Percentiles rank a stretch among this genome's conserved stretches.
phyloP scores from a whole-genome alignment of 2,888 invertebrate species.

The Cerastoderma edule region DNA sequence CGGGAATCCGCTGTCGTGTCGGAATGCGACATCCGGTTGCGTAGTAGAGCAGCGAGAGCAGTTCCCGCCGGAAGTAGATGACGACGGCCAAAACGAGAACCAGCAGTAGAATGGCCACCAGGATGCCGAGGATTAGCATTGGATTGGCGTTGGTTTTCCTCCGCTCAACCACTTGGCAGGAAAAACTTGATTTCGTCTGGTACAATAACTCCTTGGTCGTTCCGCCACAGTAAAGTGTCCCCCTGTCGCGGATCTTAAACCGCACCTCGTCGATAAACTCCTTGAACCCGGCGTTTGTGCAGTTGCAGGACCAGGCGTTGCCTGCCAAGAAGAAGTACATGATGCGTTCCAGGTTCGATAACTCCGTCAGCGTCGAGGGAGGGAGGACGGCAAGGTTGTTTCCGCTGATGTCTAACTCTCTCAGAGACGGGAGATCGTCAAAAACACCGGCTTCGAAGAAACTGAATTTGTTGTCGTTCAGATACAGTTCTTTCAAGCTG shows the following conservation, averaged over 20 bases:
- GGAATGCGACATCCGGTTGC: conserved; percentile 53
- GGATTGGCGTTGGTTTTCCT: conserved; percentile 3
- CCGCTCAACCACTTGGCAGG: conserved; percentile 17
- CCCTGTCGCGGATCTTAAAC: conserved; percentile 56
- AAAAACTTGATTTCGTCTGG: conserved; percentile 39
- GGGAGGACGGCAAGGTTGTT: conserved; percentile 45
- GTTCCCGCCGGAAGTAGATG: conserved; percentile 60
- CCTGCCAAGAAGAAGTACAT: conserved; percentile 48
- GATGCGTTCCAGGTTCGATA: conserved; percentile 27
- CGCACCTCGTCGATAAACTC: conserved; percentile 49
- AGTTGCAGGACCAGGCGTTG: conserved; percentile 58
- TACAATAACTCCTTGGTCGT: conserved; percentile 34
- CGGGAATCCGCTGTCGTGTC: conserved; percentile 32
- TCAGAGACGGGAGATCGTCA: conserved; percentile 29
- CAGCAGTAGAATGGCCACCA: conserved; percentile 37
- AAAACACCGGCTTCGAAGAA: conserved; percentile 45
- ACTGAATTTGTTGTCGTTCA: conserved; percentile 47
- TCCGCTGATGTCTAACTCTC: conserved; percentile 56
- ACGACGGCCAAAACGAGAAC: conserved; percentile 37
- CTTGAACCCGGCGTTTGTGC: conserved; percentile 54
- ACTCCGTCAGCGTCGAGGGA: conserved; percentile 28
- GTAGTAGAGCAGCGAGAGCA: conserved; percentile 53
- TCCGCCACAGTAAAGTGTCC: conserved; percentile 41
- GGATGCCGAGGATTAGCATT: conserved; percentile 36
- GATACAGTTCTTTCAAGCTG: conserved; percentile 33